Conservation (phyloP, 2,888 invertebrate species). For the Lepeophtheirus nordmannii region DNA sequence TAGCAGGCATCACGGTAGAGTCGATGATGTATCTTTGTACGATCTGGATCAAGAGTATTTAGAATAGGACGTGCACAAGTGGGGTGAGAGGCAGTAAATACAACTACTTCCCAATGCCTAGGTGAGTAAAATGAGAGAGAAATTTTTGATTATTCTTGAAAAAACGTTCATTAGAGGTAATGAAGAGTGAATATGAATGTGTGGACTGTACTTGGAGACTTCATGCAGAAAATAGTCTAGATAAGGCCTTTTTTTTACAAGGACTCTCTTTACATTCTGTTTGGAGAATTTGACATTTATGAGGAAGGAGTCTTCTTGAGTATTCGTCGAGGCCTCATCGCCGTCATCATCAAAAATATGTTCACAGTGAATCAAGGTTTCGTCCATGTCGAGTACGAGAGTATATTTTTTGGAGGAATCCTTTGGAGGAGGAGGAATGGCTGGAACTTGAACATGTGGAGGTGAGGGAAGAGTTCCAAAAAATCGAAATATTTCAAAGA, state of each 20-base stretch:
- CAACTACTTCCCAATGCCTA: slow-evolving; percentile 7
- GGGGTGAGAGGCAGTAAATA: background rate
- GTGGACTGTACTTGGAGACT: slow-evolving; percentile 8
- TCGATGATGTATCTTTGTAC: background rate
- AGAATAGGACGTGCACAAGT: background rate
- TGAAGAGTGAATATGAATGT: background rate
- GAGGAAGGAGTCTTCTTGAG: background rate
- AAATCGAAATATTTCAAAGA: too few species aligned
- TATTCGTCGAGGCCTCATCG: too few species aligned
- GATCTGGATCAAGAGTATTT: background rate
- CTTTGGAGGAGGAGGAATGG: background rate
- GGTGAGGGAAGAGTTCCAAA: background rate
- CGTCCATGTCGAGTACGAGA: slow-evolving; percentile 12
- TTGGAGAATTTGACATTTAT: background rate
- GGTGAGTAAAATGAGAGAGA: background rate
- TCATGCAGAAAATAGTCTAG: slow-evolving; percentile 7
- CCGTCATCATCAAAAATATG: too few species aligned
- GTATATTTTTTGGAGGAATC: background rate
- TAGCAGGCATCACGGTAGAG: slow-evolving; percentile 1
- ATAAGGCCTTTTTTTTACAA: slow-evolving; percentile 6
- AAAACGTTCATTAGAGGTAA: background rate
- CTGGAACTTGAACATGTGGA: background rate
- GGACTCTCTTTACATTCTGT: background rate
- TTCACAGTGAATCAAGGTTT: slow-evolving; percentile 8
- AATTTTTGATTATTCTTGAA: background rate